phyloP scores from a whole-genome alignment of 2,113 vertebrate species.

The Leucopsar rothschildi region DNA sequence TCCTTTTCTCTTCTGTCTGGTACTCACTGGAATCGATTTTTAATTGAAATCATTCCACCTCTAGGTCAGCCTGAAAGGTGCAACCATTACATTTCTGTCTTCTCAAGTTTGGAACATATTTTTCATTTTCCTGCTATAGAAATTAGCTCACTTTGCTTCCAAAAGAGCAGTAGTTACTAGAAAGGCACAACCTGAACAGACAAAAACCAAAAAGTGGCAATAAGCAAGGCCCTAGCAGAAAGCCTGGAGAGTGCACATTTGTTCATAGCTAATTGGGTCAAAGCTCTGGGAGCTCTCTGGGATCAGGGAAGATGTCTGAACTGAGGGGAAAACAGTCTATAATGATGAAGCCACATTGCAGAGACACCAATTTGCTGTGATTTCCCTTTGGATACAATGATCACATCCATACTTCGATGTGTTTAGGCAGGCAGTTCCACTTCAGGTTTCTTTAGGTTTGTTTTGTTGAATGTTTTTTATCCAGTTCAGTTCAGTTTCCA shows the following conservation, averaged over 20 bases:
- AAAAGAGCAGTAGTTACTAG: not conserved
- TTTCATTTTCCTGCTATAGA: constrained; percentile 25
- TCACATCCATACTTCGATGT: not conserved
- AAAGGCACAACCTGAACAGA: not conserved
- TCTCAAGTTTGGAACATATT: constrained; percentile 11
- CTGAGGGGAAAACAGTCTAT: not conserved
- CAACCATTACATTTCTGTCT: not conserved
- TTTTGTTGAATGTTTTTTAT: not conserved
- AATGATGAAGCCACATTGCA: not conserved
- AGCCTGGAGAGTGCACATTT: not conserved
- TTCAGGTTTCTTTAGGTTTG: not conserved
- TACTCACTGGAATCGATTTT: constrained; percentile 61
- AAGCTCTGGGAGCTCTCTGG: not conserved
- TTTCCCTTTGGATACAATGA: not conserved
- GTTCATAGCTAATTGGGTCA: not conserved
- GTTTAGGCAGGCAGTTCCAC: not conserved
- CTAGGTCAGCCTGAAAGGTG: constrained; percentile 4
- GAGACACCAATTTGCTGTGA: not conserved
- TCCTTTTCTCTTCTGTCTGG: not conserved
- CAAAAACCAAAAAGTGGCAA: not conserved
- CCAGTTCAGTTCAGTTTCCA: not conserved
- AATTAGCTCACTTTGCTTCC: constrained; percentile 24
- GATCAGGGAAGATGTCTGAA: not conserved
- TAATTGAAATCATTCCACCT: constrained; percentile 51
- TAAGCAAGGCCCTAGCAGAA: not conserved